Base-by-base conservation (phyloP, 2,113 vertebrate genomes). In the Caretta caretta region DNA sequence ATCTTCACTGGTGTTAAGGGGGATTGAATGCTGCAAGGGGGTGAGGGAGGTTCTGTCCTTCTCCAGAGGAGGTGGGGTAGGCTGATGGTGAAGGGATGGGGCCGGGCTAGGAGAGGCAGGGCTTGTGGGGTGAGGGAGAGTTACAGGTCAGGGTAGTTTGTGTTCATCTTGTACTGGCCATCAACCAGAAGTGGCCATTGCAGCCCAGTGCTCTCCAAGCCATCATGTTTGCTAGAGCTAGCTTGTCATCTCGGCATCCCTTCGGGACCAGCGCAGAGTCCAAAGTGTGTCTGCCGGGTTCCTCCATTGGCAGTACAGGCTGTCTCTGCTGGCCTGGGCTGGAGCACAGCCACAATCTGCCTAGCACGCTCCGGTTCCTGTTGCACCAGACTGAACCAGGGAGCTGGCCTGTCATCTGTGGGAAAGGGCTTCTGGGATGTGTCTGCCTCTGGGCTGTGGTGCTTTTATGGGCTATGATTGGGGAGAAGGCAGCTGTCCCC, bases 1-100 rank as follows among this genome's bases (percentile, higher is more conserved):
- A 94, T 94, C 75, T 95, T 97, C 59, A 86, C 94, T 95, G 86
- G 78, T 80, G 91, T 95, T 92, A 88, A 8, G 86, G 46, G 83
- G 83, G 76, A 95, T 80, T 29, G 56, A 0, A 0, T 0, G 0
- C 62, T 90, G 80, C 80, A 62, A 35, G 79, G 89, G 76, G 85
- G 89, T 4, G 10, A 80, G 25, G 78, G 29, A 87, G 59, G 24
- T 62, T 49, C 57, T 48, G 17, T 10, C 29, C 25, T 62, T 84
- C 57, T 49, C 17, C 56, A 17, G 24, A 49, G 59, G 57, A 14
- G 11, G 46, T 42, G 31, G 10, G 11, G 16, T 10, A 14, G 56
- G 14, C 62, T 20, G 17, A 87, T 0, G 62, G 22, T 29, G 49
- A 83, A 51, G 5, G 72, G 25, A 82, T 54, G 12, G 0, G 0